Percentiles rank a stretch among this genome's conserved stretches.
Conservation (phyloP, 2,888 invertebrate species). For the Byasa hedistus region DNA sequence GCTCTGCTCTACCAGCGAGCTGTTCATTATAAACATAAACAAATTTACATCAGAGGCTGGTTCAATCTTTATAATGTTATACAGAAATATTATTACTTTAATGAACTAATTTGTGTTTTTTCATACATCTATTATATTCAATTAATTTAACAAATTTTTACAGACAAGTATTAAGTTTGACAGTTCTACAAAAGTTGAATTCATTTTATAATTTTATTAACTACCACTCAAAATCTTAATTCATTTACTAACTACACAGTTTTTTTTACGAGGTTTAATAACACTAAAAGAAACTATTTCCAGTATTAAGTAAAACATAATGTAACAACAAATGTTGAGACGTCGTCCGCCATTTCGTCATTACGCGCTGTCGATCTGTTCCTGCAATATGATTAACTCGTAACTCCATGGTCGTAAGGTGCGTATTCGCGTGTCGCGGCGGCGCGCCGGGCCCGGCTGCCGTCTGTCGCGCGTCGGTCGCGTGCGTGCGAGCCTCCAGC, state of each 20-base stretch:
- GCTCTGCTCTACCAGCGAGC: background rate
- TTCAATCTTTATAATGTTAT: too few species aligned
- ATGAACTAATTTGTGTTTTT: background rate
- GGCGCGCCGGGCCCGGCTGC: slow-evolving; percentile 45
- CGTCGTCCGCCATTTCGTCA: slow-evolving; percentile 49
- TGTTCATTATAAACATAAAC: background rate
- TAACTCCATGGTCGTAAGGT: slow-evolving; percentile 39
- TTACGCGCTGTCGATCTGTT: slow-evolving; percentile 37
- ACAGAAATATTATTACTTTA: too few species aligned
- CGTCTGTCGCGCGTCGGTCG: slow-evolving; percentile 58
- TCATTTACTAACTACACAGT: too few species aligned
- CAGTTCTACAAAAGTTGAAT: too few species aligned
- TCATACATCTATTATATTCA: background rate
- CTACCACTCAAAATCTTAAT: too few species aligned
- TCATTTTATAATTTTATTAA: too few species aligned
- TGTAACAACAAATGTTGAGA: slow-evolving; percentile 47
- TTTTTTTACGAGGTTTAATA: too few species aligned
- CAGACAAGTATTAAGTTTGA: too few species aligned
- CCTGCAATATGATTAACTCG: slow-evolving; percentile 18
- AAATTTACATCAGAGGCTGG: too few species aligned
- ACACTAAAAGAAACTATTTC: background rate
- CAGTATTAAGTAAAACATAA: too few species aligned
- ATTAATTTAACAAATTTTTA: too few species aligned
- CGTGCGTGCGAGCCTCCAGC: slow-evolving; percentile 72
- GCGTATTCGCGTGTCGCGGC: slow-evolving; percentile 37